Percentiles rank a stretch among this genome's conserved stretches.
Conservation (phyloP, 2,888 invertebrate genomes). For the Drosophila histrio region DNA sequence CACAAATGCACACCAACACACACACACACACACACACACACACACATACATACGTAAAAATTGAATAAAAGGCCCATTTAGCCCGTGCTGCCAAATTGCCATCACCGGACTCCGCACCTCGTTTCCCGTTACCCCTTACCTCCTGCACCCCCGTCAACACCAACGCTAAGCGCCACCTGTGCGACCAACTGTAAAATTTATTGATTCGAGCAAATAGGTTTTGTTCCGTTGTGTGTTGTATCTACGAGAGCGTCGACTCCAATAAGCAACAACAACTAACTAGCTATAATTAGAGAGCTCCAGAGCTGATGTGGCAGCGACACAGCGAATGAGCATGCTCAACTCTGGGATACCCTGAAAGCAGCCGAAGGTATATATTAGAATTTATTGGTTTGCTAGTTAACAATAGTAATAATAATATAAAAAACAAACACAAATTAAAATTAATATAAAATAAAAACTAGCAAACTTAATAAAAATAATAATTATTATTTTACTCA, state of each 20-base stretch:
- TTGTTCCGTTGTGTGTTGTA: slow-evolving; percentile 4
- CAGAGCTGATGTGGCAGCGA: slow-evolving; percentile 1
- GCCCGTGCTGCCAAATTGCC: slow-evolving; percentile 54
- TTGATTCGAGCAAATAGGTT: slow-evolving; percentile 74
- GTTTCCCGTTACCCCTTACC: neutral
- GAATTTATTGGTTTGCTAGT: neutral
- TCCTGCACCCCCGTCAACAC: neutral
- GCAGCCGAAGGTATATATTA: neutral
- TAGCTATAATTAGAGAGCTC: slow-evolving; percentile 61
- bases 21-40: neutral
- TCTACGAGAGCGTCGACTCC: slow-evolving; percentile 24
- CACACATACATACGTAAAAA: slow-evolving; percentile 14
- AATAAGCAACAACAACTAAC: slow-evolving; percentile 24
- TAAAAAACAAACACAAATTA: too few relatives aligned
- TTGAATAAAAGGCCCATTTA: slow-evolving; percentile 53
- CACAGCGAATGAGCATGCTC: neutral
- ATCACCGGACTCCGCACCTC: neutral
- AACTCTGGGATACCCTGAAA: slow-evolving; percentile 14
- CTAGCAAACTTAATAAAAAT: too few relatives aligned
- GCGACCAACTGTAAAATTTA: slow-evolving; percentile 75
- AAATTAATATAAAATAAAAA: too few relatives aligned
- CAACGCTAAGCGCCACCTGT: slow-evolving; percentile 60
- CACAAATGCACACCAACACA: slow-evolving; percentile 13
- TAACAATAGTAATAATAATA: too few relatives aligned
- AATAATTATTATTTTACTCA: too few relatives aligned